A percentile compares a stretch with the other conserved stretches of the same genome.
These are phyloP conservation scores for Coregonus sp. DNA, from an alignment of 2,797 vertebrate species.

Conservation along the genomic window DNA sequence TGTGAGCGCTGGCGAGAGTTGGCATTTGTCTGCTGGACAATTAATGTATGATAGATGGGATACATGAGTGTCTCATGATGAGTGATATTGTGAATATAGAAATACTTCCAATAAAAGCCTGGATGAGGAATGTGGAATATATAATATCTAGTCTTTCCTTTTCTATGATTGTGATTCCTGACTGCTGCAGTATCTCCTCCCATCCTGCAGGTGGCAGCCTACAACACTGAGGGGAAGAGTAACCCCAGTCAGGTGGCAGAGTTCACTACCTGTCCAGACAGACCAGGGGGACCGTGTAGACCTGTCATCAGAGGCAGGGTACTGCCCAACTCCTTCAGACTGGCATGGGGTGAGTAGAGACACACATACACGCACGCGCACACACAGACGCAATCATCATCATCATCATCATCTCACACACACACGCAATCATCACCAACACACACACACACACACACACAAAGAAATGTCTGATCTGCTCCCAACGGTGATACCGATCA, in stretches of 20 bases:
- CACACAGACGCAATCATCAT: neutral
- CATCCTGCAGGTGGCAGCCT: slow-evolving; percentile 86
- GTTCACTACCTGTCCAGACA: slow-evolving; percentile 89
- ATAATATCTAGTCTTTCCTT: neutral
- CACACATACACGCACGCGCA: neutral
- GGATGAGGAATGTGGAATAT: neutral
- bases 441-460: no score
- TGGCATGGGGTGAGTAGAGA: slow-evolving; percentile 88
- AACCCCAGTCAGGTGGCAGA: slow-evolving; percentile 90
- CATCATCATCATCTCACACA: neutral
- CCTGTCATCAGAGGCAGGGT: slow-evolving; percentile 88
- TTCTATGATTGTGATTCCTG: neutral
- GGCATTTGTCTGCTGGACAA: no score
- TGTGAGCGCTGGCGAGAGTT: no score
- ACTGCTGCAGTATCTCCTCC: neutral
- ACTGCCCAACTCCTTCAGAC: slow-evolving; percentile 88
- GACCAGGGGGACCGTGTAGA: slow-evolving; percentile 85
- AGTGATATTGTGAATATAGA: no score
- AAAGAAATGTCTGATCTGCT: no score
- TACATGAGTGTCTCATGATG: no score
- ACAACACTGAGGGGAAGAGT: slow-evolving; percentile 96
- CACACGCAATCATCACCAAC: no score
- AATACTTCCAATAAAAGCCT: no score
- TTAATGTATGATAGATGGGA: no score
- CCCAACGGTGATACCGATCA: no score